phyloP scores from a whole-genome alignment of 2,113 vertebrate species.

The Apodemus sylvaticus region DNA sequence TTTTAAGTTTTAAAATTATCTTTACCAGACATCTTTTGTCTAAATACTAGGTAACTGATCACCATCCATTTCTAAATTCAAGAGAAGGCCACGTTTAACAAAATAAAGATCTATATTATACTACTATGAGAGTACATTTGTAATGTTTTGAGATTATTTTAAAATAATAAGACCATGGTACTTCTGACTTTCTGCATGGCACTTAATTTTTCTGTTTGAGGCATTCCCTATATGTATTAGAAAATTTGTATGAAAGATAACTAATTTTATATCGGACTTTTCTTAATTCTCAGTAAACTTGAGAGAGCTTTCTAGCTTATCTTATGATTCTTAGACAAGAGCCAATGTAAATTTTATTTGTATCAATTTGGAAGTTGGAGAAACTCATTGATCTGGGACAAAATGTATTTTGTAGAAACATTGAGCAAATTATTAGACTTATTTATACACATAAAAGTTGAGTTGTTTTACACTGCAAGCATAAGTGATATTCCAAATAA shows the following conservation, averaged over 20 bases:
- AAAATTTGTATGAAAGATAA: neutral
- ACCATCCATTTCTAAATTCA: constrained; percentile 9
- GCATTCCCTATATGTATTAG: neutral
- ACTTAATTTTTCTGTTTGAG: neutral
- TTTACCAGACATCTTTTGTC: neutral
- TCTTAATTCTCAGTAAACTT: constrained; percentile 12
- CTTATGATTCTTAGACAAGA: neutral
- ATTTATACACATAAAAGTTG: neutral
- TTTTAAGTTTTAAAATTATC: neutral
- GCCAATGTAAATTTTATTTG: neutral
- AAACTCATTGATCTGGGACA: neutral
- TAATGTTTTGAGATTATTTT: constrained; percentile 17
- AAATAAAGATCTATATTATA: neutral
- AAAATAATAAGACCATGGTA: neutral
- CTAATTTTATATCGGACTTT: neutral
- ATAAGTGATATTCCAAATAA: neutral
- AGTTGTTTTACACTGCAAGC: neutral
- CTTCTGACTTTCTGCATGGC: neutral
- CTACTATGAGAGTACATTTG: neutral
- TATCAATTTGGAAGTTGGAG: neutral
- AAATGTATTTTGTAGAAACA: neutral
- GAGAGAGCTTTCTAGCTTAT: neutral
- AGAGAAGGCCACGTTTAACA: neutral
- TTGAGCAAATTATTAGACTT: neutral
- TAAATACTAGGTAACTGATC: neutral